Conservation (phyloP, 1,140 invertebrate genomes). For the Acromyrmex charruanus region DNA sequence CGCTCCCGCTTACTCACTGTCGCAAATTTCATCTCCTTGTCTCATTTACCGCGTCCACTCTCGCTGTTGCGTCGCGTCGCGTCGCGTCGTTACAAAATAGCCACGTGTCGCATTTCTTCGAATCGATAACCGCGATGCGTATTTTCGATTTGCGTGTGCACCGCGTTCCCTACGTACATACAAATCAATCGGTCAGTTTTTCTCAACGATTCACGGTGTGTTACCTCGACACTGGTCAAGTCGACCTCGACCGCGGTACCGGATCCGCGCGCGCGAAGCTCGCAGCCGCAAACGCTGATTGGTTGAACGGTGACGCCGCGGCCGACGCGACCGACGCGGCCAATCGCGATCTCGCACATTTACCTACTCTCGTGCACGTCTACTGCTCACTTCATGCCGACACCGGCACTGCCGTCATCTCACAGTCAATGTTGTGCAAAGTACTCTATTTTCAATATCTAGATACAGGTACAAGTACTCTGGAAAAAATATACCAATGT, state of each 20-base stretch:
- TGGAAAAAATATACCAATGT: too few species aligned
- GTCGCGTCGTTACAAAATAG: not conserved
- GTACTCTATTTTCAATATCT: too few species aligned
- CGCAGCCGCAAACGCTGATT: slow-evolving; percentile 36
- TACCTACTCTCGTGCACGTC: slow-evolving; percentile 22
- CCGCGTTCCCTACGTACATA: too few species aligned
- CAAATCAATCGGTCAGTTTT: slow-evolving; percentile 37
- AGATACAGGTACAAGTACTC: too few species aligned
- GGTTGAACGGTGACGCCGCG: not conserved
- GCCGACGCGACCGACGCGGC: not conserved
- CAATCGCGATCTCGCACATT: slow-evolving; percentile 50
- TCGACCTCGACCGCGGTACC: slow-evolving; percentile 36
- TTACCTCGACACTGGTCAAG: slow-evolving; percentile 29
- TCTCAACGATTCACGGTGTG: slow-evolving; percentile 9
- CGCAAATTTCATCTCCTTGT: slow-evolving; percentile 25
- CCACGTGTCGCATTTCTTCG: not conserved
- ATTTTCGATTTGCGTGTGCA: not conserved
- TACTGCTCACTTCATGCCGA: slow-evolving; percentile 16
- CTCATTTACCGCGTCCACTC: slow-evolving; percentile 1
- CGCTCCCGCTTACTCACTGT: slow-evolving; percentile 22
- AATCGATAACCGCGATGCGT: not conserved
- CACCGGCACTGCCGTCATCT: not conserved
- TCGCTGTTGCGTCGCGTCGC: not conserved
- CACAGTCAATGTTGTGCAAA: too few species aligned
- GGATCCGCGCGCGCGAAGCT: slow-evolving; percentile 52